Percentiles rank a stretch among this genome's conserved stretches.
Evolutionary conservation across 2,797 vertebrate species (phyloP).

Genomic region (Sciurus vulgaris): DNA sequence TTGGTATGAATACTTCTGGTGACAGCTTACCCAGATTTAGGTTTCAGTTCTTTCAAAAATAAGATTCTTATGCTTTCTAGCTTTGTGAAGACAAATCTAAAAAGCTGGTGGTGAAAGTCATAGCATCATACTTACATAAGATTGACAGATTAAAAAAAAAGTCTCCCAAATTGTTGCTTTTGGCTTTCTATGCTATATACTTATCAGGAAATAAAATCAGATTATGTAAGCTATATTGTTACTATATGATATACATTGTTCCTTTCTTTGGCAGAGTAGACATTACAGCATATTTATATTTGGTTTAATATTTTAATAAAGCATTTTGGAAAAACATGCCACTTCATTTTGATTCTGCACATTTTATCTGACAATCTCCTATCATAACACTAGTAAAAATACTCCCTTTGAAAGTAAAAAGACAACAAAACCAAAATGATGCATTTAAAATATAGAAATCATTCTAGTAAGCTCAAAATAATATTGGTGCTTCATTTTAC

Average conservation of each 20-base stretch:
- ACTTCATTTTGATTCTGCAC: not conserved
- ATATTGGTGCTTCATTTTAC: constrained; percentile 38
- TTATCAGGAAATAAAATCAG: constrained; percentile 7
- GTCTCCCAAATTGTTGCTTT: not conserved
- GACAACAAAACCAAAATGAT: not conserved
- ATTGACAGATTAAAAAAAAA: not conserved
- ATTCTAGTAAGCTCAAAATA: not conserved
- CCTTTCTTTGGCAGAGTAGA: not conserved
- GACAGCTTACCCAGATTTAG: constrained; percentile 15
- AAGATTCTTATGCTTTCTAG: not conserved
- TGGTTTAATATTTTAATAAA: constrained; percentile 59
- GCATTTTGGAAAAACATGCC: constrained; percentile 5
- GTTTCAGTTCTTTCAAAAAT: not conserved
- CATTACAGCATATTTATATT: not conserved
- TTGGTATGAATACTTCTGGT: not conserved
- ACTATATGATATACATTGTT: not conserved
- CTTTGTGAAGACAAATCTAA: constrained; percentile 32
- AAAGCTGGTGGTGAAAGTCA: not conserved
- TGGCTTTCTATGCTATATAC: not conserved
- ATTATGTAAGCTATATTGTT: not conserved
- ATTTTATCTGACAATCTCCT: not conserved
- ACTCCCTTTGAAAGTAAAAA: not conserved
- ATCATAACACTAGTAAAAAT: not conserved
- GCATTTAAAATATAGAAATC: constrained; percentile 38
- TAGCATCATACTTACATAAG: not conserved